Evolutionary conservation across 2,888 invertebrate species (phyloP).

Genomic region (Imbricaverruca yamaguchii): DNA sequence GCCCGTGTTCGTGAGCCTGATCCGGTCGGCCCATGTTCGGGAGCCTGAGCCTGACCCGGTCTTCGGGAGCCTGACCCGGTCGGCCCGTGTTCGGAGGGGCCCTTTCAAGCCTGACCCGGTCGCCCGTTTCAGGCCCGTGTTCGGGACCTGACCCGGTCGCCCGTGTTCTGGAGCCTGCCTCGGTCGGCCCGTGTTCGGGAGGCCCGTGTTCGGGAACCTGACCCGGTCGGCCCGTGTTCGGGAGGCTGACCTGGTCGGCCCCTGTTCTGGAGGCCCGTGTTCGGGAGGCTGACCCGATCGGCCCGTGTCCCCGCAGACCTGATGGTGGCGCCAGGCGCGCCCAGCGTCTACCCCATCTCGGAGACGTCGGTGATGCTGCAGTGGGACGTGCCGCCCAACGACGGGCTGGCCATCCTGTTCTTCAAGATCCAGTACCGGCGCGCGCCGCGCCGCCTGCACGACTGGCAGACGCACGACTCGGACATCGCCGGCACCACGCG

Average conservation of each 20-base stretch:
- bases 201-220: too few species aligned
- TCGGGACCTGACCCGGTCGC: too few species aligned
- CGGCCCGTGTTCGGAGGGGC: not conserved
- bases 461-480: conserved; percentile 8
- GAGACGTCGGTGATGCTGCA: conserved; percentile 88
- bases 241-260: too few species aligned
- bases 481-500: not conserved
- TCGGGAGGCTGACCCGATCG: not conserved
- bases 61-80: not conserved
- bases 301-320: conserved; percentile 46
- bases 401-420: conserved; percentile 48
- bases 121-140: too few species aligned
- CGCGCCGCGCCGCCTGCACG: conserved; percentile 52
- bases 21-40: too few species aligned
- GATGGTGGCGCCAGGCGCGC: conserved; percentile 78
- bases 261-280: too few species aligned
- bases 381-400: conserved; percentile 75
- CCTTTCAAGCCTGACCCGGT: too few species aligned
- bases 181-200: too few species aligned
- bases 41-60: too few species aligned
- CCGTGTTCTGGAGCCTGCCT: too few species aligned
- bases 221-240: too few species aligned
- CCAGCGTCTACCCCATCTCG: conserved; percentile 73
- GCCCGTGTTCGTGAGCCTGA: too few species aligned
- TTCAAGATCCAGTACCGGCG: conserved; percentile 50